A percentile compares a stretch with the other conserved stretches of the same genome.
Evolutionary conservation across 2,888 invertebrate species (phyloP).

Genomic region (Rhaphigaster nebulosa): DNA sequence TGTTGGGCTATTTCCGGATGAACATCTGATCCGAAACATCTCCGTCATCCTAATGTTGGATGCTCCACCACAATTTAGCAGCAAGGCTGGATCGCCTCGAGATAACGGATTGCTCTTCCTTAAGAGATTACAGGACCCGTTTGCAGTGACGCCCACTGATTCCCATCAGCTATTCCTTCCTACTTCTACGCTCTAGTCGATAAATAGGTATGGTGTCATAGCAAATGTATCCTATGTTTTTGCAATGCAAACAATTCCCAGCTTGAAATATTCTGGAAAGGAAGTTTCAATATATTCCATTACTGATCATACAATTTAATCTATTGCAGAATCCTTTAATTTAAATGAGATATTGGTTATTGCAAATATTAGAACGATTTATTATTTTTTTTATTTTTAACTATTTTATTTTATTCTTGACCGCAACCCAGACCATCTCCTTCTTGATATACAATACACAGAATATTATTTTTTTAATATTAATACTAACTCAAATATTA

Average conservation of each 20-base stretch:
- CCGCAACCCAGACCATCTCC: no score
- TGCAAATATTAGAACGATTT: background rate
- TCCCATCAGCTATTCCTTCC: background rate
- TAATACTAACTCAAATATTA: no score
- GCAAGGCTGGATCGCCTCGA: background rate
- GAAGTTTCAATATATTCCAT: background rate
- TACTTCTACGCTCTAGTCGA: background rate
- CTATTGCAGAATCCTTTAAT: background rate
- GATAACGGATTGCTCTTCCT: conserved; percentile 4
- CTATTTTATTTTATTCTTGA: no score
- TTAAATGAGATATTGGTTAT: background rate
- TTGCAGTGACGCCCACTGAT: background rate
- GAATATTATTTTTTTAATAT: no score
- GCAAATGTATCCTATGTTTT: background rate
- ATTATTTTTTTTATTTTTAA: no score
- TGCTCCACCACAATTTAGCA: background rate
- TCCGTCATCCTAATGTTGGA: background rate
- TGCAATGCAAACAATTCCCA: background rate
- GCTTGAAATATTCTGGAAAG: background rate
- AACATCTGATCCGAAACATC: background rate
- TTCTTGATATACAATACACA: no score
- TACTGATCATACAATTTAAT: background rate
- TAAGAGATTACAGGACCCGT: background rate
- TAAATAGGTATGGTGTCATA: background rate
- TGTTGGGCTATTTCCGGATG: background rate